Percentiles rank a stretch among this genome's conserved stretches.
These are phyloP conservation scores for Borostomias antarcticus DNA, from an alignment of 2,797 vertebrate species.

Conservation along the genomic window DNA sequence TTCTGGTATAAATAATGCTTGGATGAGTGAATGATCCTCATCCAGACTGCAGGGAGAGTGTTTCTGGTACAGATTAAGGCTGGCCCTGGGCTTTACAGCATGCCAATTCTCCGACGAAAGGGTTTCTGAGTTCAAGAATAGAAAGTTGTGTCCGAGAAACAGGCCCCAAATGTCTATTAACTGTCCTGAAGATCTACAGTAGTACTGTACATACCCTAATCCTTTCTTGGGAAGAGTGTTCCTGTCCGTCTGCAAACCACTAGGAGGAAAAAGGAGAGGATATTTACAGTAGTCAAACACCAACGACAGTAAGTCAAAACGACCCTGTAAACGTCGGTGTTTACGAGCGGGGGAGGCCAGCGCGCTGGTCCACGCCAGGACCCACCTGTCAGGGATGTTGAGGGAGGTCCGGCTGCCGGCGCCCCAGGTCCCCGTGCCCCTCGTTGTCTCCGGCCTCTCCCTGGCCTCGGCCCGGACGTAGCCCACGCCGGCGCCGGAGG, in stretches of 20 bases:
- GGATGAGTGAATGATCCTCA: too few species aligned
- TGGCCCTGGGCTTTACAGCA: too few species aligned
- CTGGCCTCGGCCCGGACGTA: conserved; percentile 46
- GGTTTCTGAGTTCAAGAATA: too few species aligned
- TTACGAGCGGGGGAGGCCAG: not conserved
- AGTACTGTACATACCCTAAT: conserved; percentile 81
- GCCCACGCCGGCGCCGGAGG: conserved; percentile 59
- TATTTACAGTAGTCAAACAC: not conserved
- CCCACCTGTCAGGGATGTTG: conserved; percentile 81
- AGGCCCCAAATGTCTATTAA: too few species aligned
- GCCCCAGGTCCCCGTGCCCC: conserved; percentile 83
- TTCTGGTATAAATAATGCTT: too few species aligned
- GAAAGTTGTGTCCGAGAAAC: too few species aligned
- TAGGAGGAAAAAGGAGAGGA: conserved; percentile 34
- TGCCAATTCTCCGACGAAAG: too few species aligned
- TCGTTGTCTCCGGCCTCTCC: too few species aligned
- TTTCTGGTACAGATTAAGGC: too few species aligned
- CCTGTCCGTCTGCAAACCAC: conserved; percentile 87
- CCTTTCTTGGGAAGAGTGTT: conserved; percentile 96
- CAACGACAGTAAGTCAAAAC: not conserved
- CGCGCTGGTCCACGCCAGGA: not conserved
- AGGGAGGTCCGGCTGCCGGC: conserved; percentile 83
- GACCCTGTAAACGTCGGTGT: too few species aligned
- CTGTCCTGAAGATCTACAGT: too few species aligned
- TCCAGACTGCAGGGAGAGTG: too few species aligned